Percentiles rank a stretch among this genome's conserved stretches.
These are phyloP conservation scores for Acipenser oxyrinchus DNA, from an alignment of 2,797 vertebrate species.

Conservation along the genomic window DNA sequence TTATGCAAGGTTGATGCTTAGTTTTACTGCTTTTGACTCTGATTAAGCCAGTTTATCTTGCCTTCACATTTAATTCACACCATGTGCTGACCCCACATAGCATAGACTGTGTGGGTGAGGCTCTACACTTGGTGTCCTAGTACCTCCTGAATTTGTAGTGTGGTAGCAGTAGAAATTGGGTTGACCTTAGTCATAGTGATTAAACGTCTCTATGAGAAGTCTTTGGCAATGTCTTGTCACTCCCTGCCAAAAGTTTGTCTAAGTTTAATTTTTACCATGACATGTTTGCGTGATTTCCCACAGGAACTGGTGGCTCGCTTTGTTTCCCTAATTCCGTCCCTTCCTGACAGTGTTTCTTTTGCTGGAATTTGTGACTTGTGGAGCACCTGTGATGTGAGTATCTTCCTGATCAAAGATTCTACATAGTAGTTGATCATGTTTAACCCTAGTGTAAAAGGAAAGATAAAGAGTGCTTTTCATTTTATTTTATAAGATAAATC, in stretches of 20 bases:
- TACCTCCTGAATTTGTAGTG: too few species aligned
- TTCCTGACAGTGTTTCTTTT: constrained; percentile 83
- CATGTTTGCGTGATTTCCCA: background rate
- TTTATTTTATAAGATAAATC: too few species aligned
- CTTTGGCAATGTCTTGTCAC: background rate
- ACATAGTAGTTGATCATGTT: background rate
- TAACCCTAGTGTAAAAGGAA: background rate
- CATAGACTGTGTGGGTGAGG: too few species aligned
- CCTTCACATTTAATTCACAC: too few species aligned
- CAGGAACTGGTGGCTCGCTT: constrained; percentile 79
- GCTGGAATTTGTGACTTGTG: constrained; percentile 84
- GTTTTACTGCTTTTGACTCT: background rate
- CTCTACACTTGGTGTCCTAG: too few species aligned
- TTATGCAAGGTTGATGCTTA: background rate
- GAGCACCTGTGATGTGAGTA: constrained; percentile 89
- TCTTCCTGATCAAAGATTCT: background rate
- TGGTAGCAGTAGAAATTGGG: too few species aligned
- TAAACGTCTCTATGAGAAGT: too few species aligned
- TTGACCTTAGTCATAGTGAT: too few species aligned
- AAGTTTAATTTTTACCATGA: too few species aligned
- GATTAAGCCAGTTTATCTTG: background rate
- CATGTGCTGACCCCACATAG: too few species aligned
- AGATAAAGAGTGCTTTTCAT: background rate
- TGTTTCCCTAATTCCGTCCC: constrained; percentile 83
- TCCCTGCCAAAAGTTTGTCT: background rate